Evolutionary conservation across 2,113 vertebrate species (phyloP), one percentile per base, ranked within the genome.

Genomic region (Sprattus sprattus): DNA sequence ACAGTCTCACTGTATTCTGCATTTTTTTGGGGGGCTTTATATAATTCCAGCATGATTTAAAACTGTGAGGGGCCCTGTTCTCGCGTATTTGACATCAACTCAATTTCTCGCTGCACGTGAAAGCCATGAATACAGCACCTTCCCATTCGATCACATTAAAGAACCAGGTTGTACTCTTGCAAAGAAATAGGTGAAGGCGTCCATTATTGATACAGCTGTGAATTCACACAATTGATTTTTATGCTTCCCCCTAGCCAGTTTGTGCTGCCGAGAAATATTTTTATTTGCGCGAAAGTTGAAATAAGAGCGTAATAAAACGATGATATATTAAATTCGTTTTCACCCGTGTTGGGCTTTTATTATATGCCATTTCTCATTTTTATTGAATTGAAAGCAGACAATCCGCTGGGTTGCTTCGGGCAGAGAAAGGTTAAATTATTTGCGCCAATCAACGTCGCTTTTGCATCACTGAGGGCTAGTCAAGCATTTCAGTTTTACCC

Each of bases 221-320:
- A 93, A 94, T 95, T 89, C 94, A 92, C 92, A 93, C 93, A 95
- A 95, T 96, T 95, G 95, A 95, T 95, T 95, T 96, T 95, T 94
- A 95, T 95, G 93, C 94, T 94, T 95, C 94, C 95, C 94, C 90
- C 92, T 93, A 94, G 94, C 94, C 95, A 94, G 92, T 91, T 93
- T 91, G 93, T 93, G 94, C 92, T 89, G 92, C 89, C 80, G 93
- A 95, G 95, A 95, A 94, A 95, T 95, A 94, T 95, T 94, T 95
- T 93, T 94, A 95, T 95, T 94, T 93, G 91, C 92, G 90, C 91
- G 89, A 94, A 95, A 95, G 93, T 94, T 95, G 95, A 95, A 95
- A 95, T 95, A 95, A 95, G 94, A 94, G 93, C 92, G 94, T 95
- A 95, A 95, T 96, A 95, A 96, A 95, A 95, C 94, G 93, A 93